These are phyloP conservation scores for Murina feae DNA, from an alignment of 2,113 vertebrate genomes.

Conservation along the genomic window DNA sequence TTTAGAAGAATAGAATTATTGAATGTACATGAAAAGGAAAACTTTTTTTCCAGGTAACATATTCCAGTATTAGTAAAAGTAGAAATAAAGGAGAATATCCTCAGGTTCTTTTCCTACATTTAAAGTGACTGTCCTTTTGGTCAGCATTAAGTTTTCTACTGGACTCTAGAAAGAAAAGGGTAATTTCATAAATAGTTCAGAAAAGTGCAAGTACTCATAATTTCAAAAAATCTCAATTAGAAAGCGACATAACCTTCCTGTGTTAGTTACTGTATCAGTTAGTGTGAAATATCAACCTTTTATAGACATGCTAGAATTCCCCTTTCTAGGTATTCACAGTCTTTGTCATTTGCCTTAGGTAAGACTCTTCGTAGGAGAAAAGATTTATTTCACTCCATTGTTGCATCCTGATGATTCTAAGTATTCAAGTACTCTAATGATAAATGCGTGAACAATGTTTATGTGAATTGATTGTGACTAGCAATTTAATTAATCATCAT, in stretches of 20 bases:
- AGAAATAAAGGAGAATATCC: neutral
- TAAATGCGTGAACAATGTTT: neutral
- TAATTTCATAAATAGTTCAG: neutral
- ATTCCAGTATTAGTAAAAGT: neutral
- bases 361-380: neutral
- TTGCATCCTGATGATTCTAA: neutral
- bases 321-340: neutral
- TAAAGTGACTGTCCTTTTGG: neutral
- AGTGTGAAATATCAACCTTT: neutral
- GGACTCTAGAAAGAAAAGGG: neutral
- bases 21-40: neutral
- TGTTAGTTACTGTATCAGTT: neutral
- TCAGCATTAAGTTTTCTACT: neutral
- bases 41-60: neutral
- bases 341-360: neutral
- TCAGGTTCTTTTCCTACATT: neutral
- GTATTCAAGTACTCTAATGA: neutral
- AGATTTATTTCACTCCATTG: neutral
- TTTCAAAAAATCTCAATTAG: neutral
- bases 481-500: neutral
- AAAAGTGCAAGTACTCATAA: neutral
- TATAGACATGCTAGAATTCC: neutral
- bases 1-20: neutral
- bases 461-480: neutral
- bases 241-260: neutral